Evolutionary conservation across 2,113 vertebrate species (phyloP), one percentile per base, ranked within the genome.

Genomic region (Numenius arquata): DNA sequence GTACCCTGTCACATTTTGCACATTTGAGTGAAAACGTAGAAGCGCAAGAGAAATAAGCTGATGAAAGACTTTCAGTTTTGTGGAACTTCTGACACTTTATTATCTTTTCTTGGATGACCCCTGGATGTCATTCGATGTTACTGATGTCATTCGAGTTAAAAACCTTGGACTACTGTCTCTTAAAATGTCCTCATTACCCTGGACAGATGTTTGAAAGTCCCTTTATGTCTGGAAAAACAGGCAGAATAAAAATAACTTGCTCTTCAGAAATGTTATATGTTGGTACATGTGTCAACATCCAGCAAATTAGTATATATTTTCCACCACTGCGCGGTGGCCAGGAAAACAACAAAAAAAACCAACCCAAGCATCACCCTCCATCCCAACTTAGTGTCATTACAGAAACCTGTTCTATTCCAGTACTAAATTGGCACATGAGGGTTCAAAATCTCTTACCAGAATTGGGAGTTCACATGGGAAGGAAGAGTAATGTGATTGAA

Each of bases 331-430:
- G 48, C 4, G 73, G 15, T 15, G 12, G 1, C 6, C 17, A 8
- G 29, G 29, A 53, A 80, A 9, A 29, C 32, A 81, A 61, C n/a
- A 43, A 43, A 47, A 47, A 20, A 30, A 17, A 10, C 1, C 5
- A n/a, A n/a, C 3, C 18, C 12, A 74, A 66, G 30, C 3, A 36
- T 20, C 3, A 5, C 2, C 4, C 3, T 3, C 6, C 5, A 6
- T 56, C 13, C 32, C 22, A 58, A 30, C 1, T 53, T 32, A 8
- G 6, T 59, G 19, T 48, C 38, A 9, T 52, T 78, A 65, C 27
- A 43, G 32, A 73, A 89, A 56, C 40, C 4, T 40, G 8, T 43
- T 30, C 20, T 50, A 5, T 14, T 56, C 38, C 21, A 63, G 55
- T 52, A 63, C 27, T 78, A 41, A 84, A 43, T 1, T 61, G 36